phyloP scores from a whole-genome alignment of 2,113 vertebrate genomes.

The Psilopogon haemacephalus region DNA sequence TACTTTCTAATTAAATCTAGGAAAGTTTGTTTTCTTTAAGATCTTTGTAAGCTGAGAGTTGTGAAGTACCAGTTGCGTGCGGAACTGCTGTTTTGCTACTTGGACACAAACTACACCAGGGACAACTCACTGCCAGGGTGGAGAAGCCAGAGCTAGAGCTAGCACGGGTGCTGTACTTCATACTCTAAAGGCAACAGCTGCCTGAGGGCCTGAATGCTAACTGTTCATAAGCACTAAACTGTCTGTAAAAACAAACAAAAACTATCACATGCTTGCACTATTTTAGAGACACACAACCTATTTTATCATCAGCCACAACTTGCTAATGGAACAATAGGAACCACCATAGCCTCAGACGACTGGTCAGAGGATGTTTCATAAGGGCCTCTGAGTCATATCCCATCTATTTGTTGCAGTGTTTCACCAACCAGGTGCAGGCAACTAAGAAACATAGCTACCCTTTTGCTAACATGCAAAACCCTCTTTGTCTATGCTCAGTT shows the following conservation, averaged over 20 bases:
- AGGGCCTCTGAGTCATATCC: slow-evolving; percentile 40
- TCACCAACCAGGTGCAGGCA: slow-evolving; percentile 22
- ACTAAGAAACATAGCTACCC: not conserved
- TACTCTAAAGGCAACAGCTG: not conserved
- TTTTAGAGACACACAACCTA: not conserved
- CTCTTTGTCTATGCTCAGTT: not conserved
- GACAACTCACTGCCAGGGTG: not conserved
- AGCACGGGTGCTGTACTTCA: not conserved
- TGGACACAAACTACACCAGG: not conserved
- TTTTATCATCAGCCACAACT: slow-evolving; percentile 25
- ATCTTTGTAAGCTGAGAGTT: not conserved
- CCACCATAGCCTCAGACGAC: not conserved
- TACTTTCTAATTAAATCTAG: slow-evolving; percentile 29
- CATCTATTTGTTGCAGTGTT: not conserved
- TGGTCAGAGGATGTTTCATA: not conserved
- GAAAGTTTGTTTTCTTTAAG: not conserved
- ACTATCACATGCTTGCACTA: not conserved
- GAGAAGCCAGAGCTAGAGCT: not conserved
- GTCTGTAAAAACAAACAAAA: not conserved
- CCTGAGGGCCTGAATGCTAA: not conserved
- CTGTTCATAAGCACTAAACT: not conserved
- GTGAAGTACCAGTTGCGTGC: not conserved
- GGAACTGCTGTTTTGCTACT: not conserved
- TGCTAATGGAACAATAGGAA: slow-evolving; percentile 24
- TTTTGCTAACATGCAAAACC: not conserved